Base-by-base conservation (phyloP, 2,888 invertebrate species). In the Mystacides longicornis region DNA sequence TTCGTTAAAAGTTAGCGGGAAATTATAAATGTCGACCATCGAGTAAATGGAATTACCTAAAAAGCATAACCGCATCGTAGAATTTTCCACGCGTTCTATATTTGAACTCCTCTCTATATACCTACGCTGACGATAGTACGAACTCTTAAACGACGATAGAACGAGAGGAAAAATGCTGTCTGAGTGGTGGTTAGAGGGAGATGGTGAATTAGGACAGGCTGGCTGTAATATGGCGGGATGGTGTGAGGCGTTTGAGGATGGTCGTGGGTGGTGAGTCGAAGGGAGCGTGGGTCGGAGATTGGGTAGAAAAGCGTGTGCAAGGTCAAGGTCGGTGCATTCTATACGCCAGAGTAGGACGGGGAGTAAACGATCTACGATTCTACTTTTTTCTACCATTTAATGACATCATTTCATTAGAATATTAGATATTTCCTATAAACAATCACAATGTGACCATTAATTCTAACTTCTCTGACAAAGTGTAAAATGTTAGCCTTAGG, bases 231-330 rank as follows among this genome's bases (percentile, higher is more conserved):
- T 55, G 37, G 59, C 60, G 63, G 49, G 14, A 21, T 56, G 59
- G 62, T 57, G 56, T 62, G 63, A 62, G 60, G 63, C 64, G 57
- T 60, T 63, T 55, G 46, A 51, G 23, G 60, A 59, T 62, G 21
- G 56, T 33, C 59, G 56, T 46, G 18, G 50, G 31, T 1, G 23
- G 52, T 11, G 47, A 22, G 31, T 51, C n/a, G 42, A 27, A 52
- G 49, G 57, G 48, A 49, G 55, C 49, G 23, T 56, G 57, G 61
- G 49, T 18, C 33, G 62, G 54, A 11, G 61, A 57, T 54, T 62
- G 62, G 56, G 63, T 27, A n/a, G 16, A 50, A 49, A 49, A 52
- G 46, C 56, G 56, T 55, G 60, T 50, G 46, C 60, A 58, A 58
- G 60, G 58, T 58, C 60, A 60, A 60, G 60, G 60, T 31, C 58